These are phyloP conservation scores for Cephalophus harveyi DNA, from an alignment of 2,113 vertebrate genomes.

Conservation along the genomic window DNA sequence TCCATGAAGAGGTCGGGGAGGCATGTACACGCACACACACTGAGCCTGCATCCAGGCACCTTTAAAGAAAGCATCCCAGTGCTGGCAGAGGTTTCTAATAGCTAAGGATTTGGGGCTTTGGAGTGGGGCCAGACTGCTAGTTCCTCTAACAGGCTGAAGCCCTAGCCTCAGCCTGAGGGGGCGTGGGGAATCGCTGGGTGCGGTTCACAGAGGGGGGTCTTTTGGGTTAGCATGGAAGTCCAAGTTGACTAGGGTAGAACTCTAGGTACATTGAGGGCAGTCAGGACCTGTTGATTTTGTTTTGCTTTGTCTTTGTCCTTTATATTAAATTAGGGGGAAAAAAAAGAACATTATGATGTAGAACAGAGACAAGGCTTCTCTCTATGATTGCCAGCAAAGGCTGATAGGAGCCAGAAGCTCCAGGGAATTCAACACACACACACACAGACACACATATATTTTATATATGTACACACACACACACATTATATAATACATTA, in stretches of 20 bases:
- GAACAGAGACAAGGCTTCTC: background rate
- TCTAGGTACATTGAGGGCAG: background rate
- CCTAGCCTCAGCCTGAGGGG: background rate
- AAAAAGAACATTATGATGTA: background rate
- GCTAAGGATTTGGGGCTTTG: background rate
- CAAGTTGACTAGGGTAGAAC: background rate
- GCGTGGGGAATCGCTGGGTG: accelerated
- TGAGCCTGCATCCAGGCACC: background rate
- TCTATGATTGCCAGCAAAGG: background rate
- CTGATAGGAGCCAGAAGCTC: slow-evolving; percentile 22
- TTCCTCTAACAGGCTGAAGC: background rate
- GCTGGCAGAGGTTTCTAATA: background rate
- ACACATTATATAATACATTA: background rate
- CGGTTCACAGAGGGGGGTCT: background rate
- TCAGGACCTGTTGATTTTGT: background rate
- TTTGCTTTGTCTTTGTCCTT: background rate
- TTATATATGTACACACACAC: background rate
- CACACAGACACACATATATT: background rate
- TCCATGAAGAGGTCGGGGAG: accelerated
- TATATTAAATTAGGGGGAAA: background rate
- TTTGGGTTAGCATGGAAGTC: background rate
- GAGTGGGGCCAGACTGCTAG: background rate
- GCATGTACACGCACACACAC: background rate
- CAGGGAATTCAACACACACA: slow-evolving; percentile 21
- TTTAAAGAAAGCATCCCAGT: background rate